A percentile compares a stretch with the other conserved stretches of the same genome.
These are phyloP conservation scores for Teleogryllus oceanicus DNA, from an alignment of 2,888 invertebrate species.

Conservation along the genomic window DNA sequence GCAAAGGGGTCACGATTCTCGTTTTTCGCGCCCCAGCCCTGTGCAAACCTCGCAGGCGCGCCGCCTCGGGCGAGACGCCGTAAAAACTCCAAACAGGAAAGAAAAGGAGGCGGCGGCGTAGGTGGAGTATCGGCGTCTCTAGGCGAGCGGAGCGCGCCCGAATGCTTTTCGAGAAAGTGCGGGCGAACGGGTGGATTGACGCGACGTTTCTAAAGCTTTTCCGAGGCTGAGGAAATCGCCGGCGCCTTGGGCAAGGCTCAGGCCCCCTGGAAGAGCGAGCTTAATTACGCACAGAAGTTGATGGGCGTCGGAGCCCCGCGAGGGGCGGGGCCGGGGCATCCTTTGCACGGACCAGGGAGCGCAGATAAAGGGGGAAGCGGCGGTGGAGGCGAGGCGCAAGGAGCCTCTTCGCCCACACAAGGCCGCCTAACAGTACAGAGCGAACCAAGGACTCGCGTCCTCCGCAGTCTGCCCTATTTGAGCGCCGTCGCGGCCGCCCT, in stretches of 20 bases:
- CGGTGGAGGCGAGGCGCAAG: not conserved
- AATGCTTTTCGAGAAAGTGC: too few relatives aligned
- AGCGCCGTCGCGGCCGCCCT: not conserved
- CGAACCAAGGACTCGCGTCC: conserved; percentile 7
- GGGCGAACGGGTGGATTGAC: too few relatives aligned
- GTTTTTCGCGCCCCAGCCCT: too few relatives aligned
- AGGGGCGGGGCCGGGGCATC: not conserved
- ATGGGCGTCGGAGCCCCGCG: not conserved
- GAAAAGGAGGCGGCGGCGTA: too few relatives aligned
- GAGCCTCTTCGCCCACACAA: conserved; percentile 6
- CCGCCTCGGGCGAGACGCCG: too few relatives aligned
- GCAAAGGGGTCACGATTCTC: too few relatives aligned
- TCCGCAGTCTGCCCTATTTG: not conserved
- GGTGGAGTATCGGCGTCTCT: too few relatives aligned
- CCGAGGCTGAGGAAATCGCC: not conserved
- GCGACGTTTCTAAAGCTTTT: too few relatives aligned
- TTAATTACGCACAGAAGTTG: not conserved
- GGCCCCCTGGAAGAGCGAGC: not conserved
- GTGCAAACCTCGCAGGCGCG: too few relatives aligned
- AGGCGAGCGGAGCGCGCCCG: too few relatives aligned
- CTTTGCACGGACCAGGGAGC: not conserved
- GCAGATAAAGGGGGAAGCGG: not conserved
- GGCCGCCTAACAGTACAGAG: not conserved
- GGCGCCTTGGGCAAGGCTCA: not conserved
- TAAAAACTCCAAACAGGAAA: too few relatives aligned